Conservation (phyloP, 30 jellyfish, hydroid and myxozoan genomes). For the Nemopilema nomurai region DNA sequence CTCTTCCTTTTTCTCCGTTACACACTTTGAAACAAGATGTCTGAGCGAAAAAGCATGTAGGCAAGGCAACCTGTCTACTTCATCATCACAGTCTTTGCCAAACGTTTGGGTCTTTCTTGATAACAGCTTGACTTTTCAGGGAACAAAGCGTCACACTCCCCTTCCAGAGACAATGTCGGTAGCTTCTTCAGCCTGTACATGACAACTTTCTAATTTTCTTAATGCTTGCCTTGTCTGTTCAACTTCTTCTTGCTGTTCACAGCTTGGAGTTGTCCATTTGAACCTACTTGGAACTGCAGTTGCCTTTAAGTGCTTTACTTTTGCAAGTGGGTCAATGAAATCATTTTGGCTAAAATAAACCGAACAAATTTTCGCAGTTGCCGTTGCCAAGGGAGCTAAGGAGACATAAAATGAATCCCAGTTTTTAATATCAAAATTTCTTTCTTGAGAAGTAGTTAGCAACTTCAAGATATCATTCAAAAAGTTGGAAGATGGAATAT, state of each 20-base stretch:
- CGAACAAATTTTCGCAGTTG: constrained; percentile 1
- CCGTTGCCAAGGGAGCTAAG: too few relatives aligned
- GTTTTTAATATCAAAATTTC: too few relatives aligned
- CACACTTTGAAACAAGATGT: background rate
- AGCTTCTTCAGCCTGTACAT: constrained; percentile 1
- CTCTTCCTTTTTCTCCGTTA: constrained; percentile 9
- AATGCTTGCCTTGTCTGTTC: constrained; percentile 8
- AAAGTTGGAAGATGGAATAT: too few relatives aligned
- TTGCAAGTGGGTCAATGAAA: background rate
- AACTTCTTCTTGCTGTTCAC: background rate
- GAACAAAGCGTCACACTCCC: constrained; percentile 2
- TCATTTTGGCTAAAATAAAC: background rate
- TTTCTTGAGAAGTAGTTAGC: too few relatives aligned
- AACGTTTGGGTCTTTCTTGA: background rate
- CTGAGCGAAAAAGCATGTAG: background rate
- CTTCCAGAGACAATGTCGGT: constrained; percentile 12
- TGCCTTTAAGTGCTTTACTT: background rate
- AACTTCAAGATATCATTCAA: too few relatives aligned
- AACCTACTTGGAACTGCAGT: constrained; percentile 13
- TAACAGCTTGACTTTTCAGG: background rate
- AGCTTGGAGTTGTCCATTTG: constrained; percentile 1
- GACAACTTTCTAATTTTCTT: background rate
- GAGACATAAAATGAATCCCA: too few relatives aligned
- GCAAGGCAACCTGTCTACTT: background rate
- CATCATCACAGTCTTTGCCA: background rate